phyloP scores from a whole-genome alignment of 1,140 invertebrate species.

The Tetramorium simillimum region DNA sequence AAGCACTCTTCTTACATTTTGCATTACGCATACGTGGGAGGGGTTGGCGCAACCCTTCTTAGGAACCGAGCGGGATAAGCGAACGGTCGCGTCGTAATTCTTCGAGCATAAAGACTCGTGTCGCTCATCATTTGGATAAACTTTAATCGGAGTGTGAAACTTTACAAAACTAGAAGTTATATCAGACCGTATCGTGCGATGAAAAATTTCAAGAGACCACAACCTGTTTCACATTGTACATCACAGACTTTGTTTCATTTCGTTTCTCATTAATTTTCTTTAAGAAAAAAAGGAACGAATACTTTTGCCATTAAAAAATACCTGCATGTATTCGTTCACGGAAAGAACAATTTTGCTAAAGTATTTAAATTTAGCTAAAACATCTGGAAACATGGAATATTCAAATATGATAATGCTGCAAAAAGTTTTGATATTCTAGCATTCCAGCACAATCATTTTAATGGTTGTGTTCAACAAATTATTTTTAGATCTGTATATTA shows the following conservation, averaged over 20 bases:
- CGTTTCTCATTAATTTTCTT: not conserved
- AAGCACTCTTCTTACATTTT: slow-evolving; percentile 22
- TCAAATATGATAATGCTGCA: too few relatives aligned
- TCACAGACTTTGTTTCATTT: slow-evolving; percentile 33
- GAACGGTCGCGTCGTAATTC: slow-evolving; percentile 54
- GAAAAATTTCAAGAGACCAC: slow-evolving; percentile 5
- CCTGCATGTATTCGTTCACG: slow-evolving; percentile 11
- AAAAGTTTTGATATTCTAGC: too few relatives aligned
- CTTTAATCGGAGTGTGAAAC: slow-evolving; percentile 35
- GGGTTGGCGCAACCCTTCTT: slow-evolving; percentile 67
- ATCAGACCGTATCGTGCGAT: not conserved
- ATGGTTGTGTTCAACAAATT: too few relatives aligned
- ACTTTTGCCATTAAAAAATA: slow-evolving; percentile 52
- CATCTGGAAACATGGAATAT: too few relatives aligned
- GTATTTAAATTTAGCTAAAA: not conserved
- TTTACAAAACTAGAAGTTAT: slow-evolving; percentile 28
- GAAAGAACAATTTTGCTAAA: not conserved
- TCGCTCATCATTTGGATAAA: slow-evolving; percentile 59
- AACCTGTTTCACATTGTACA: slow-evolving; percentile 3
- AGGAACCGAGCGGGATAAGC: slow-evolving; percentile 79
- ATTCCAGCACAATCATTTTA: too few relatives aligned
- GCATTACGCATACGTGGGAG: slow-evolving; percentile 4
- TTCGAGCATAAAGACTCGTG: slow-evolving; percentile 5
- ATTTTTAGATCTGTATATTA: too few relatives aligned
- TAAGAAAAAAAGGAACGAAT: slow-evolving; percentile 50